Conservation (phyloP, 2,113 vertebrate species). For the Balaenoptera acutorostrata region DNA sequence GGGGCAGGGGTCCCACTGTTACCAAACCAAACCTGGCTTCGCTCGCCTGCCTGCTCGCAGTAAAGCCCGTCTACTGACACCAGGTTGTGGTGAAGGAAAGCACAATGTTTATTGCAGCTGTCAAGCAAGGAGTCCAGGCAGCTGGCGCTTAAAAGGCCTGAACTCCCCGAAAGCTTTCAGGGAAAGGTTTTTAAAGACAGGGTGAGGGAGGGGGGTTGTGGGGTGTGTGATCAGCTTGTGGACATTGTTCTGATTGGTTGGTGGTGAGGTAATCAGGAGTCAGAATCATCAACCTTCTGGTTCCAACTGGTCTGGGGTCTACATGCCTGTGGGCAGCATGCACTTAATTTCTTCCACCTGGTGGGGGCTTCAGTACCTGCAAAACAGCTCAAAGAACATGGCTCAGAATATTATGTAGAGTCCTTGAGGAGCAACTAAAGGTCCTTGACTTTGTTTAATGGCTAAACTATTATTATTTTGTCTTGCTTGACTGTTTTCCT, state of each 20-base stretch:
- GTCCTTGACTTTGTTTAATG: background rate
- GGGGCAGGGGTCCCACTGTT: background rate
- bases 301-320: background rate
- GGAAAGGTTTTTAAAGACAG: background rate
- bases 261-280: background rate
- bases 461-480: background rate
- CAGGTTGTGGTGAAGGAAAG: background rate
- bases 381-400: background rate
- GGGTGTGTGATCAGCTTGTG: background rate
- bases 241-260: background rate
- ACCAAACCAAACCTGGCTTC: background rate
- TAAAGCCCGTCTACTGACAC: background rate
- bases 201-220: background rate
- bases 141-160: background rate
- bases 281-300: background rate
- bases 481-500: background rate
- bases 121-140: background rate
- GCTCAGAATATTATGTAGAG: background rate
- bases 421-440: background rate
- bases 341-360: no score
- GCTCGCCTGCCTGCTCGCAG: background rate
- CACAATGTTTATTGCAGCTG: background rate
- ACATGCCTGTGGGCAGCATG: no score
- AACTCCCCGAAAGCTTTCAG: background rate
- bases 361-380: background rate